Evolutionary conservation across 2,888 invertebrate species (phyloP), one percentile per base, ranked within the genome.

Genomic region (Caenorhabditis angaria): DNA sequence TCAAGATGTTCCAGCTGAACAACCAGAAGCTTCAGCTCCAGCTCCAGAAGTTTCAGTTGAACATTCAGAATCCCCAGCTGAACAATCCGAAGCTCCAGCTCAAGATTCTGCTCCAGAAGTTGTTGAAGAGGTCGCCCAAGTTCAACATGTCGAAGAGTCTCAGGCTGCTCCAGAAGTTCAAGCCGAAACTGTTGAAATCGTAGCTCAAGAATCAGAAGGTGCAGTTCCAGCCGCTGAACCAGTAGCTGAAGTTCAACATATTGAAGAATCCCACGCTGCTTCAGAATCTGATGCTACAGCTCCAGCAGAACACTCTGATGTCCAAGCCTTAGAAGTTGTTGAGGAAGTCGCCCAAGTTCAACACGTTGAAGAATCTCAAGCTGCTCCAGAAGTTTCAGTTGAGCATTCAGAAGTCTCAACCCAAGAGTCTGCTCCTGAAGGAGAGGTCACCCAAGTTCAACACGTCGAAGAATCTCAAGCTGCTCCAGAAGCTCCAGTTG

Each of bases 261-360:
- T 53, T 10, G 61, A 51, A 22, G 51, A 60, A 28, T 6, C 28
- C 18, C 32, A 35, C 25, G 41, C 32, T 41, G 28, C 50, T 22
- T 27, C 32, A 25, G 54, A 51, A 51, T n/a, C n/a, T n/a, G n/a
- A 32, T 32, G 32, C 32, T 32, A 4, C 41, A 41, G 41, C 41
- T 41, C 41, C 5, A 41, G n/a, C 29, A n/a, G 56, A 41, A 41
- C 2, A 3, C 20, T 27, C 53, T 3, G 53, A 53, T 20, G 18
- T 14, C 24, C n/a, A 3, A 8, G 53, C 27, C 20, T 20, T 61
- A 35, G 68, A 67, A 57, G 57, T 51, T 12, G 67, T 57, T 22
- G 67, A 60, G 6, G 65, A 60, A 24, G 48, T 56, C 55, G 56
- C 60, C 6, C 56, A 60, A 32, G 60, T 60, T 55, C 47, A 56